Conservation (phyloP, 2,113 vertebrate genomes). For the Stigmatopora argus region DNA sequence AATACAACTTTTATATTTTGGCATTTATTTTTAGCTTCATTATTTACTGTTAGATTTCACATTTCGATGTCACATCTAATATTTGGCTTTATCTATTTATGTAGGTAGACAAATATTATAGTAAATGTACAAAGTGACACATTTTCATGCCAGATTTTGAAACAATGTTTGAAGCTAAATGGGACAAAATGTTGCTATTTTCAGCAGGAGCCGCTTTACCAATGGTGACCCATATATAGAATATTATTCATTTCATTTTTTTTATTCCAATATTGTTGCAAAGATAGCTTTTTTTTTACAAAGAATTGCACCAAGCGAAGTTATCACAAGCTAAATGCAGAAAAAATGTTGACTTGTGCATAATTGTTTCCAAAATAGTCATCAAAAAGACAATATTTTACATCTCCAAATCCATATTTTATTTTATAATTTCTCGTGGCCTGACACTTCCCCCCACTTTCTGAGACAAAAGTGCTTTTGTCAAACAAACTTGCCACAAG, state of each 20-base stretch:
- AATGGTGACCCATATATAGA: no score
- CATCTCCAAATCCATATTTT: not conserved
- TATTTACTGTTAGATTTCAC: no score
- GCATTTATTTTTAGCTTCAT: no score
- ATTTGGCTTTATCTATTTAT: no score
- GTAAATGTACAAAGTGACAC: no score
- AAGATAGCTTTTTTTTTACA: constrained; percentile 32
- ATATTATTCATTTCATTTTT: not conserved
- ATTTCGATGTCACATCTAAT: no score
- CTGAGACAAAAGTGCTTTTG: not conserved
- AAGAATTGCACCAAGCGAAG: constrained; percentile 66
- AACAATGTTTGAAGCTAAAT: no score
- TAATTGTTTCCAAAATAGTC: not conserved
- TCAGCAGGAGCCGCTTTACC: no score
- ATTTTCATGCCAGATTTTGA: no score
- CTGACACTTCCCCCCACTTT: not conserved
- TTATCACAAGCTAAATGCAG: constrained; percentile 44
- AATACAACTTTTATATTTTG: no score
- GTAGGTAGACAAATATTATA: no score
- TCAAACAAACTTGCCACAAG: not conserved
- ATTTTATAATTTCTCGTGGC: not conserved
- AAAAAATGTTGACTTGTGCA: constrained; percentile 12
- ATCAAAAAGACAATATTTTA: not conserved
- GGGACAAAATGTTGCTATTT: no score
- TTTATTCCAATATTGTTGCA: constrained; percentile 24